Percentiles rank a stretch among this genome's conserved stretches.
Conservation (phyloP, 2,888 invertebrate species). For the Archips crataeganus region DNA sequence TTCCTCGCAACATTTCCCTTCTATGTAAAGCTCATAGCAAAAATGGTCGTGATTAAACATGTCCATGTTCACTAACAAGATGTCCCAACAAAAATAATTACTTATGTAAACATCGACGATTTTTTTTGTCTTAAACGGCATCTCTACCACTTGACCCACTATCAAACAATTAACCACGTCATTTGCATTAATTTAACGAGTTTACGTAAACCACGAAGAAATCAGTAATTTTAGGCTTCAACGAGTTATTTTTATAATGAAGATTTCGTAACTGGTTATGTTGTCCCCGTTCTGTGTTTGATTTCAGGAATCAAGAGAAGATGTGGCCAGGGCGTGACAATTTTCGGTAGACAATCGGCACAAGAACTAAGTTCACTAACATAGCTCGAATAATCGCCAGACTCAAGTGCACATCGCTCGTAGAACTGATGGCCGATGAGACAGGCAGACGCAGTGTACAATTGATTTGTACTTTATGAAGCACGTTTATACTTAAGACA, state of each 20-base stretch:
- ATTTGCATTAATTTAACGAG: conserved; percentile 49
- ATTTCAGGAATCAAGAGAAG: not conserved
- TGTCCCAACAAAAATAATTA: not conserved
- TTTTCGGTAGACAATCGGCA: too few species aligned
- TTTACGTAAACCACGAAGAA: conserved; percentile 26
- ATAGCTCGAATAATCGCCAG: too few species aligned
- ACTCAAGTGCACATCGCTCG: too few species aligned
- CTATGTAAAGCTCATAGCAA: too few species aligned
- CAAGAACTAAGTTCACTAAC: too few species aligned
- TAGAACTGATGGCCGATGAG: too few species aligned
- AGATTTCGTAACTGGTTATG: conserved; percentile 13
- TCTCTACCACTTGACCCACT: conserved; percentile 19
- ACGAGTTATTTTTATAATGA: conserved; percentile 23
- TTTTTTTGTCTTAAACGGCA: conserved; percentile 9
- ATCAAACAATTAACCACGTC: conserved; percentile 48
- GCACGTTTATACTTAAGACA: too few species aligned
- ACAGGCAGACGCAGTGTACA: too few species aligned
- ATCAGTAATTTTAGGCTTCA: conserved; percentile 28
- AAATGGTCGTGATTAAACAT: too few species aligned
- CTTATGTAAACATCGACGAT: conserved; percentile 2
- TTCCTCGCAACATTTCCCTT: too few species aligned
- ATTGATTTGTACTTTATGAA: too few species aligned
- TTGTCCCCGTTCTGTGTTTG: conserved; percentile 3
- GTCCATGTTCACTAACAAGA: not conserved
- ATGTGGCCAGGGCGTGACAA: not conserved